Base-by-base conservation (phyloP, 2,888 invertebrate species). In the Resseliella maxima region DNA sequence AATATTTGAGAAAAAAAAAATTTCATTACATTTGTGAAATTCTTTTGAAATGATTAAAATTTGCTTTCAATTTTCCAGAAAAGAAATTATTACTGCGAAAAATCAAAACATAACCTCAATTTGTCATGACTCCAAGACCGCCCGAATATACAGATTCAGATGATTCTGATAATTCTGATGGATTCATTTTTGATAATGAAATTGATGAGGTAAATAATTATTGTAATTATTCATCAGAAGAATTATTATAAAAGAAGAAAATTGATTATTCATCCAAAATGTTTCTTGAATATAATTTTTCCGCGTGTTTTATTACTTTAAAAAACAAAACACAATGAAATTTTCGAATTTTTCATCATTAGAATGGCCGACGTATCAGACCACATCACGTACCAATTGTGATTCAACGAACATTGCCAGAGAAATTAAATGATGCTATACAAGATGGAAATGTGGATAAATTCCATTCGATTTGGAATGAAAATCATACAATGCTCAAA, bases 71-170 rank as follows among this genome's bases (percentile, higher is more conserved):
- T 24, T 59, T 6, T 24, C n/a, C 6, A 8, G 2, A 24, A 24
- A 3, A n/a, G 24, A n/a, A 31, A 72, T 72, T 72, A 6, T 15
- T 15, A 18, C 24, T 1, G 24, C 15, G 72, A 72, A 72, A 12
- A 10, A 72, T 27, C 18, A 35, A n/a, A 72, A 31, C 72, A 27
- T 72, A 72, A 72, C 72, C 72, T 72, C 35, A 72, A 72, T 12
- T 35, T 5, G 15, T 15, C 1, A 72, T 72, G 72, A 72, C 1
- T 2, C 27, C 35, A 18, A 15, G 72, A 31, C 72, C 72, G n/a
- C 72, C 72, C 15, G 72, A 72, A 31, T 31, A 72, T 31, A 31
- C 72, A 12, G 72, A 72, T 31, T 72, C 31, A 0, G 35, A 59
- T 2, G 59, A 72, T 72, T 72, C 31, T 3, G 59, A 59, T 50